Evolutionary conservation across 2,888 invertebrate species (phyloP).

Genomic region (Drosophila monieri): DNA sequence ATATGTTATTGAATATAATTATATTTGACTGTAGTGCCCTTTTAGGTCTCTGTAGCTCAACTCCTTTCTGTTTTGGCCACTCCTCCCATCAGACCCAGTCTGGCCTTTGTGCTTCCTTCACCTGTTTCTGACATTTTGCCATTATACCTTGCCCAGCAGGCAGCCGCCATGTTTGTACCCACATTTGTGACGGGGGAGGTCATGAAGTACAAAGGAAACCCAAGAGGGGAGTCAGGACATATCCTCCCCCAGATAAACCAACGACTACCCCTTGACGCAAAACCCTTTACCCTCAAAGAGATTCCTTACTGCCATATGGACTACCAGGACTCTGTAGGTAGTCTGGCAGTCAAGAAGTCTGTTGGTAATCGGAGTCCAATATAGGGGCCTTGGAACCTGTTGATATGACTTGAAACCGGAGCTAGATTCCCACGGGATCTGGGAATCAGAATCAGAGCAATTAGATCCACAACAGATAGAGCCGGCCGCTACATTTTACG

Average conservation of each 20-base stretch:
- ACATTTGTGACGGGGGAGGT: conserved; percentile 15
- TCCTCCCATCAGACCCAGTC: background rate
- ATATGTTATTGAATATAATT: no score
- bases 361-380: conserved; percentile 61
- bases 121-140: conserved; percentile 78
- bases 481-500: conserved; percentile 51
- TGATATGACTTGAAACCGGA: conserved; percentile 30
- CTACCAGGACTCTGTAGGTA: background rate
- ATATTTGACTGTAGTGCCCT: conserved; percentile 29
- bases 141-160: conserved; percentile 66
- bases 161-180: conserved; percentile 62
- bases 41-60: background rate
- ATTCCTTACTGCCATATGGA: conserved; percentile 44
- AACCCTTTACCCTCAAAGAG: background rate
- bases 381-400: conserved; percentile 66
- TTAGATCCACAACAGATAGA: conserved; percentile 46
- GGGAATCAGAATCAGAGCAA: conserved; percentile 30
- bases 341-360: conserved; percentile 24
- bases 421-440: conserved; percentile 61
- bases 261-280: background rate
- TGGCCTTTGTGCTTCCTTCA: conserved; percentile 49
- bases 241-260: conserved; percentile 1
- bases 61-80: background rate
- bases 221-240: background rate
- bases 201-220: background rate